Conservation (phyloP, 1,140 invertebrate genomes). For the Elysia chlorotica region DNA sequence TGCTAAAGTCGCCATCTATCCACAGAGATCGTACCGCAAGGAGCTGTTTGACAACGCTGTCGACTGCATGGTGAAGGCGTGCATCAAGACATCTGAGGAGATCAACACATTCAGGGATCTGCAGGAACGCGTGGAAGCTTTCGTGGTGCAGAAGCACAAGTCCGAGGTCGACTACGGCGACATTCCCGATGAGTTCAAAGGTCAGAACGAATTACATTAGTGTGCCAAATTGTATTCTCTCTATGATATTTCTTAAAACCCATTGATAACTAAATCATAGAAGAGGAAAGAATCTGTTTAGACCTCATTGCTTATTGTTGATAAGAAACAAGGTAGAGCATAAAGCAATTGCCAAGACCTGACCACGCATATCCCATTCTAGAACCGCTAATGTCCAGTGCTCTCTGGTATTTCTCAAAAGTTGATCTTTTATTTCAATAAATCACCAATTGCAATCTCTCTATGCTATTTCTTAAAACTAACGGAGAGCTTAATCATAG, state of each 20-base stretch:
- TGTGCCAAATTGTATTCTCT: not conserved
- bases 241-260: not conserved
- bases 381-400: not conserved
- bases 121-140: constrained; percentile 78
- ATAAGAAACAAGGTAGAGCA: not conserved
- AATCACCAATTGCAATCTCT: no score
- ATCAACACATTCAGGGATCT: constrained; percentile 83
- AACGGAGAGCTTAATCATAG: not conserved
- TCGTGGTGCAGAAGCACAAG: constrained; percentile 75
- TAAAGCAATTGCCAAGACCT: not conserved
- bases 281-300: not conserved
- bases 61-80: constrained; percentile 75
- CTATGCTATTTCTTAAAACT: not conserved
- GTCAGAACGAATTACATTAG: constrained; percentile 48
- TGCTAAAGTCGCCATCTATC: no score
- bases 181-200: constrained; percentile 94
- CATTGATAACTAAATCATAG: not conserved
- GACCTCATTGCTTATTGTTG: not conserved
- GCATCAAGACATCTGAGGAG: constrained; percentile 80
- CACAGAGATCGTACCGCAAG: constrained; percentile 87
- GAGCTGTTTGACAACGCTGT: constrained; percentile 91
- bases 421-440: no score
- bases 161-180: constrained; percentile 84
- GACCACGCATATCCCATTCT: not conserved
- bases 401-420: no score